Conservation (phyloP, 2,888 invertebrate genomes). For the Drepanosiphum platanoidis region DNA sequence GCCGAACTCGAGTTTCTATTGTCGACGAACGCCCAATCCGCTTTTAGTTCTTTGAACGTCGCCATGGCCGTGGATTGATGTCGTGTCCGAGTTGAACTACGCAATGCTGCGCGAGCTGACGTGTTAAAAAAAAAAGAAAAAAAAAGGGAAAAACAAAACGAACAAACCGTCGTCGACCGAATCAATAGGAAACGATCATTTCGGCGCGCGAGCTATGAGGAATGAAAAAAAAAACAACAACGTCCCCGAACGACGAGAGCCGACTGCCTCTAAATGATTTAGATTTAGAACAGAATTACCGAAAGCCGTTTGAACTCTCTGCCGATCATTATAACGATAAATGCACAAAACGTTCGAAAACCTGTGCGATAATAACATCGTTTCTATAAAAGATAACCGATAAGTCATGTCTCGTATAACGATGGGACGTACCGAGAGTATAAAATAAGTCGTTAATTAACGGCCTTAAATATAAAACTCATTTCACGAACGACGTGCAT, state of each 20-base stretch:
- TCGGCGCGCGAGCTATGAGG: not conserved
- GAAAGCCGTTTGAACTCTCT: slow-evolving; percentile 13
- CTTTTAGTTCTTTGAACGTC: slow-evolving; percentile 41
- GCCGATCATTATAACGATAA: not conserved
- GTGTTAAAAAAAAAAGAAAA: too few relatives aligned
- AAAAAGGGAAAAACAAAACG: too few relatives aligned
- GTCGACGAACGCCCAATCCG: slow-evolving; percentile 21
- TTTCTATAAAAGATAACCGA: slow-evolving; percentile 11
- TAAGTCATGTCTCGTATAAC: too few relatives aligned
- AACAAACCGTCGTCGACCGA: not conserved
- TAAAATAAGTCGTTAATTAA: not conserved
- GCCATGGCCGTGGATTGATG: slow-evolving; percentile 6
- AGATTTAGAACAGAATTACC: slow-evolving; percentile 32
- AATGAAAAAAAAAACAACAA: not conserved
- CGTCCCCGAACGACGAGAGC: not conserved
- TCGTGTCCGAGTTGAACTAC: not conserved
- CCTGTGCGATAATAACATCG: not conserved
- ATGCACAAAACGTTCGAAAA: slow-evolving; percentile 8
- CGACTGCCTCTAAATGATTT: slow-evolving; percentile 19
- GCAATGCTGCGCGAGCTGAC: not conserved
- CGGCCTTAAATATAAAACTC: not conserved
- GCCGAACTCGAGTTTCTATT: not conserved
- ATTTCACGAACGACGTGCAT: too few relatives aligned
- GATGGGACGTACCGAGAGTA: not conserved
- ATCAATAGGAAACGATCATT: slow-evolving; percentile 13